Base-by-base conservation (phyloP, 2,797 vertebrate genomes). In the Hirundo rustica region DNA sequence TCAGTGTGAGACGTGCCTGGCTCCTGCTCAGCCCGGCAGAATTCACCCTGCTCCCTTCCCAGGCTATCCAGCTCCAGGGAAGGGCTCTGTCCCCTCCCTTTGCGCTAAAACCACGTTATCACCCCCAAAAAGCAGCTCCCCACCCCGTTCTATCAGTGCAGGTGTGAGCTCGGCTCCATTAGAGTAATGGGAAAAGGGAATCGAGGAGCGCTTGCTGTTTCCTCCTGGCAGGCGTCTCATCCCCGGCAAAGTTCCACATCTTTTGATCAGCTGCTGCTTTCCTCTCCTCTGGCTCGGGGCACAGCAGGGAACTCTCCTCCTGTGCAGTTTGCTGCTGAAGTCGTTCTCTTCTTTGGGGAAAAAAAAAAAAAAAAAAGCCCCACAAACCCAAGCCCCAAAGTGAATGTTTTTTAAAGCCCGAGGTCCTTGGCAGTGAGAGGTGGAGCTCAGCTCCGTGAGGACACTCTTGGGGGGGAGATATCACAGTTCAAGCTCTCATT, bases 191-290 rank as follows among this genome's bases (percentile, higher is more conserved):
- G 4, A 34, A 54, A 16, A 65, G 40, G 48, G 16, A 29, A 48
- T 79, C 70, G 54, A 90, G 90, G 76, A 80, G 85, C 22, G 0
- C 88, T 90, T 29, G 88, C 90, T 95, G 92, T 50, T 83, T 57
- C 10, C 73, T 93, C 90, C 88, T 85, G 2, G 57, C 79, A 60
- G 88, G 65, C 14, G 2, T n/a, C 89, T 84, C 62, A 71, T 80
- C 62, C 76, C 42, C 88, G 34, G 68, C 92, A 67, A 90, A 90
- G 70, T 73, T 92, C 34, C 34, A 47, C 44, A 61, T 54, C 73
- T 55, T 64, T 4, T 74, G 70, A 75, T 94, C 83, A 92, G 92
- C 80, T 83, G 92, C 85, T 88, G 19, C 76, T 88, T 61, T 14
- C 32, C 68, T 64, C 89, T 74, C 44, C 8, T 38, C 70, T 57